Evolutionary conservation across 2,888 invertebrate genomes (phyloP), one percentile per base, ranked within the genome.

Genomic region (Cerceris rybyensis): DNA sequence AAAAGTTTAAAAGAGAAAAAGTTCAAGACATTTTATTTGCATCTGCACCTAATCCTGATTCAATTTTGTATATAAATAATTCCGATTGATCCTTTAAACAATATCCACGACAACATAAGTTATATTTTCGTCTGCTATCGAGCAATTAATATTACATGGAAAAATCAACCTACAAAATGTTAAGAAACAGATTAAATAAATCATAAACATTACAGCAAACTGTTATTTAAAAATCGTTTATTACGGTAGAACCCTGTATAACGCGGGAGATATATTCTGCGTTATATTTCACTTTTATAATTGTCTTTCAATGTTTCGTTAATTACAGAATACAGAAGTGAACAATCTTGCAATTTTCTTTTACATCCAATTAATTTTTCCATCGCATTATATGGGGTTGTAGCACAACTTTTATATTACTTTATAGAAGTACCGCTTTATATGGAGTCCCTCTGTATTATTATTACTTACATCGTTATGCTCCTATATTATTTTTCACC

Each of bases 401-500:
- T 28, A 28, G 28, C 28, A 4, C 28, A 28, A 2, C 1, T 28
- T 28, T 28, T 28, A 28, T 28, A 28, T 28, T 28, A 28, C 28
- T 28, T 28, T 28, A 28, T 28, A 28, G 28, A 28, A 28, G 28
- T 28, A 14, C 59, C 58, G 50, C 46, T 55, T 75, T 68, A 78
- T 61, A 68, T 17, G 9, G 46, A 41, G 69, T 50, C 43, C 46
- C 50, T 68, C 17, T 11, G 64, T 4, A 28, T 61, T 9, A 57
- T 52, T 42, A 42, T 57, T 54, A 64, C 66, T 54, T 55, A 73
- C 49, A 42, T 42, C 13, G 14, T 28, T 17, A 17, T 11, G 14
- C 28, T 73, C 41, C 91, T 16, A 14, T 14, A 7, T 43, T 43
- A 90, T 88, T 89, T 81, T 91, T 90, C 2, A 76, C 13, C 16